Base-by-base conservation (phyloP, 2,888 invertebrate species). In the Acronicta leporina region DNA sequence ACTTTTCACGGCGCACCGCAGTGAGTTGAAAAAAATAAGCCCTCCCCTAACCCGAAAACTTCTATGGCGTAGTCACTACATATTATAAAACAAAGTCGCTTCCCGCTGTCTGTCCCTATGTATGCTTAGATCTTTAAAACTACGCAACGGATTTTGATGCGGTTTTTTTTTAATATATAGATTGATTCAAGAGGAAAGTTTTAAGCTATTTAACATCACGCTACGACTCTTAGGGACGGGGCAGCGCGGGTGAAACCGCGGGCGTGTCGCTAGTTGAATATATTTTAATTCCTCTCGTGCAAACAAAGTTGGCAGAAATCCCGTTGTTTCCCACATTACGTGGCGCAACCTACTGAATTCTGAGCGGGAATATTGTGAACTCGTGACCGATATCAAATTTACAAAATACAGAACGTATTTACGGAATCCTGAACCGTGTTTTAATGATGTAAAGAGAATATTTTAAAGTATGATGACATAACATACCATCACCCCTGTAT, bases 21-120 rank as follows among this genome's bases (percentile, higher is more conserved):
- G 61, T 51, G 66, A 48, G 70, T 79, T 81, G 84, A 83, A 87
- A 88, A 61, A 84, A 89, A 88, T 84, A 85, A 87, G 85, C 83
- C 77, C 77, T 75, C 67, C 33, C 69, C 61, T 75, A 78, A 75
- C 62, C 57, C 64, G 45, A 46, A 62, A 68, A 79, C 65, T 72
- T 73, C 73, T 68, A 72, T 65, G 57, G 62, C 72, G 68, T 77
- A 79, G n/a, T n/a, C n/a, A n/a, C n/a, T n/a, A n/a, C n/a, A n/a
- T n/a, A n/a, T n/a, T n/a, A n/a, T n/a, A n/a, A n/a, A n/a, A n/a
- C n/a, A n/a, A n/a, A n/a, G n/a, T n/a, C n/a, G n/a, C n/a, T n/a
- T n/a, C n/a, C n/a, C n/a, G n/a, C n/a, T n/a, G n/a, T n/a, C n/a
- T n/a, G n/a, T n/a, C n/a, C n/a, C n/a, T n/a, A n/a, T n/a, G n/a